phyloP scores from a whole-genome alignment of 1,140 invertebrate species.

The Zaprionus inermis region DNA sequence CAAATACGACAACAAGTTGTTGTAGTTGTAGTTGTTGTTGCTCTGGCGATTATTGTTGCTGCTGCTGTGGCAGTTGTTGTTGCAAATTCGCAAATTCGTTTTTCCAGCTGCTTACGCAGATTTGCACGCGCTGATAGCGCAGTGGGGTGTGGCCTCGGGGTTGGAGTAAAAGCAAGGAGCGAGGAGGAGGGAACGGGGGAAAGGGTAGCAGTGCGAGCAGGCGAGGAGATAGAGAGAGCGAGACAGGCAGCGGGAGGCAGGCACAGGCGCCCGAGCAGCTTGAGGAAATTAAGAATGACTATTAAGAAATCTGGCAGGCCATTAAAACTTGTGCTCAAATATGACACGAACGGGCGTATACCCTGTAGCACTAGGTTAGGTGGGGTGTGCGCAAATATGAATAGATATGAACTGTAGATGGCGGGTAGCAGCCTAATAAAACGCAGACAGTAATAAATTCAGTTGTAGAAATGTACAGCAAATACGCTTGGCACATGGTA shows the following conservation, averaged over 20 bases:
- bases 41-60: background rate
- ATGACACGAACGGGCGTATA: constrained; percentile 32
- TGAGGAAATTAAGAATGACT: constrained; percentile 63
- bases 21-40: constrained; percentile 3
- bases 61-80: constrained; percentile 7
- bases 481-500: too few species aligned
- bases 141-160: constrained; percentile 34
- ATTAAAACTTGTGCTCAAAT: constrained; percentile 53
- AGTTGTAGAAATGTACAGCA: too few species aligned
- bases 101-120: constrained; percentile 44
- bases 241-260: background rate
- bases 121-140: constrained; percentile 50
- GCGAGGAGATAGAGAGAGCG: background rate
- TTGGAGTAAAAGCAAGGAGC: too few species aligned
- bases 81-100: constrained; percentile 38
- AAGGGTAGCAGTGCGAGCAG: background rate
- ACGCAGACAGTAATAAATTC: too few species aligned
- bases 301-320: constrained; percentile 72
- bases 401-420: too few species aligned
- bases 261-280: background rate
- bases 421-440: too few species aligned
- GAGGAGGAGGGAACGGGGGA: too few species aligned
- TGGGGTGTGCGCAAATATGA: background rate
- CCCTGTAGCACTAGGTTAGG: background rate
- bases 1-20: constrained; percentile 14